Conservation (phyloP, 2,797 vertebrate species). For the Ficedula albicollis region DNA sequence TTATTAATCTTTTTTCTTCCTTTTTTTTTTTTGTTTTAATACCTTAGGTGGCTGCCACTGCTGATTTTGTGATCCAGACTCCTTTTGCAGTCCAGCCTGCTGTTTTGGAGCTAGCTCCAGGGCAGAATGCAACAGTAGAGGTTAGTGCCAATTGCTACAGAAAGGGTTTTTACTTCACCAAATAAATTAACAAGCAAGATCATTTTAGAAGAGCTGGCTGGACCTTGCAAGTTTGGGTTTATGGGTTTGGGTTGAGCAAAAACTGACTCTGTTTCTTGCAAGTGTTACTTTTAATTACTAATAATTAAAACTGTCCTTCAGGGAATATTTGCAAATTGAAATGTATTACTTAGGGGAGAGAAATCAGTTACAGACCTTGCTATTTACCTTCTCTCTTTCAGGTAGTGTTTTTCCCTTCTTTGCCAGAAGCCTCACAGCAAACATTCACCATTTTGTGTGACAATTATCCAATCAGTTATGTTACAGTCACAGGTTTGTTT, state of each 20-base stretch:
- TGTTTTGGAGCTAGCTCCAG: slow-evolving; percentile 83
- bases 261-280: not conserved
- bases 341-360: not conserved
- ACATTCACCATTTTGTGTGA: slow-evolving; percentile 86
- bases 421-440: slow-evolving; percentile 71
- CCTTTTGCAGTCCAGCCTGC: slow-evolving; percentile 88
- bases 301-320: not conserved
- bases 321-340: not conserved
- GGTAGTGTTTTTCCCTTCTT: slow-evolving; percentile 88
- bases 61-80: slow-evolving; percentile 79
- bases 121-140: slow-evolving; percentile 80
- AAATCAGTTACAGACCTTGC: not conserved
- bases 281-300: not conserved
- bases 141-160: slow-evolving; percentile 68
- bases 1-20: not conserved
- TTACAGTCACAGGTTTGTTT: slow-evolving; percentile 85
- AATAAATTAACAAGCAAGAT: not conserved
- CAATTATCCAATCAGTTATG: slow-evolving; percentile 86
- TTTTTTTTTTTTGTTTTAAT: not conserved
- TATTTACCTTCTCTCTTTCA: slow-evolving; percentile 61
- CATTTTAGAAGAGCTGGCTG: not conserved
- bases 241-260: not conserved
- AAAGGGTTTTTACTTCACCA: not conserved
- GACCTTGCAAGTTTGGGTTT: not conserved
- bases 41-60: slow-evolving; percentile 74